Evolutionary conservation across 2,888 invertebrate species (phyloP).

Genomic region (Drosophila basisetae): DNA sequence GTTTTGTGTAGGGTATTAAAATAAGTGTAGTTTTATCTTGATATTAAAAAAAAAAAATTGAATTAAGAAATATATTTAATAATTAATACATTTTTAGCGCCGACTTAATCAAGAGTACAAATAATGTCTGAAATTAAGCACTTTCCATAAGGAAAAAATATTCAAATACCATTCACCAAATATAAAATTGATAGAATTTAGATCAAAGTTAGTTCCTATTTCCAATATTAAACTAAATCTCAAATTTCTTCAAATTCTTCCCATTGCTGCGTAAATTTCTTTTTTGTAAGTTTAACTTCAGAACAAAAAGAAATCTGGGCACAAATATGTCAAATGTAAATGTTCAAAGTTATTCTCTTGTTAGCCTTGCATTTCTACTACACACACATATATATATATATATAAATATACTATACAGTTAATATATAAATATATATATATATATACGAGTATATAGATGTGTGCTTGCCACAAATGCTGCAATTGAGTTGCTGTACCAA

Average conservation of each 20-base stretch:
- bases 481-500: constrained; percentile 32
- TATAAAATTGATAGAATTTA: not conserved
- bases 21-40: not conserved
- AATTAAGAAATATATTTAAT: not conserved
- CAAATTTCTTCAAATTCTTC: not conserved
- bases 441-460: not conserved
- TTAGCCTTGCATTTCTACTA: constrained; percentile 6
- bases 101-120: not conserved
- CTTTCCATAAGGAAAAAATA: not conserved
- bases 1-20: not conserved
- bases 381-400: not conserved
- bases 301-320: not conserved
- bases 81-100: not conserved
- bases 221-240: not conserved
- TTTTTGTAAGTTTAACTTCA: constrained; percentile 1
- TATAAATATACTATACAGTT: constrained; percentile 5
- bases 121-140: not conserved
- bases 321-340: constrained; percentile 21
- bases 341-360: constrained; percentile 26
- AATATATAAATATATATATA: not conserved
- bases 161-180: not conserved
- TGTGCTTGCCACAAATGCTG: constrained; percentile 25
- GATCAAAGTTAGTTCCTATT: not conserved
- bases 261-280: not conserved
- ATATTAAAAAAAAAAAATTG: not conserved